These are phyloP conservation scores for Hafferia zeledoni DNA, from an alignment of 2,797 vertebrate genomes.

Conservation along the genomic window DNA sequence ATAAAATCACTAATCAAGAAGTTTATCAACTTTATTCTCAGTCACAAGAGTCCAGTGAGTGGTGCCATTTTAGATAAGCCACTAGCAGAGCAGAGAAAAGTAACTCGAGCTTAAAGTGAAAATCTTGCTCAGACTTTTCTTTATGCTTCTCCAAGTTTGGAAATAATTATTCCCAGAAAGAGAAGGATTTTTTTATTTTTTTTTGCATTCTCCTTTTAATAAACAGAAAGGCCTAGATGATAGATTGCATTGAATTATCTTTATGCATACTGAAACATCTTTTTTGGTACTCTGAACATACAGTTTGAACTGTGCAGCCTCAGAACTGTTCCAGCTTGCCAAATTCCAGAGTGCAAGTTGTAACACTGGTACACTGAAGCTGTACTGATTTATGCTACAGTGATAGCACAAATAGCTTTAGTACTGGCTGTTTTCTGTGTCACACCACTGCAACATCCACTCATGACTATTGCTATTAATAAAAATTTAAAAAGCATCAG, in stretches of 20 bases:
- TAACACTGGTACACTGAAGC: not conserved
- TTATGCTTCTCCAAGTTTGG: not conserved
- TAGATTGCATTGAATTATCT: not conserved
- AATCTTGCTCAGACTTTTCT: not conserved
- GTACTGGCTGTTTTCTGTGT: not conserved
- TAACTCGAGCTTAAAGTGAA: not conserved
- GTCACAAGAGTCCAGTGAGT: not conserved
- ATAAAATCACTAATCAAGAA: not conserved
- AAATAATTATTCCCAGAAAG: not conserved
- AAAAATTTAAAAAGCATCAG: not conserved
- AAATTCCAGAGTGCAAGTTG: not conserved
- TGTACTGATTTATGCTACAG: not conserved
- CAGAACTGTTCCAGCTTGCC: not conserved
- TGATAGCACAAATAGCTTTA: not conserved
- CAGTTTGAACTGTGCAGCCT: not conserved
- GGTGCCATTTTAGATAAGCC: not conserved
- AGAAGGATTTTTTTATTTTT: not conserved
- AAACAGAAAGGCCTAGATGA: constrained; percentile 7
- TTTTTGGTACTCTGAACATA: not conserved
- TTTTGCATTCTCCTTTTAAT: not conserved
- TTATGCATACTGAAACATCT: not conserved
- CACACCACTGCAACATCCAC: not conserved
- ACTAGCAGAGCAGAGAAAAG: not conserved
- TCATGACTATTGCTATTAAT: not conserved
- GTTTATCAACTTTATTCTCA: not conserved